phyloP scores from a whole-genome alignment of 2,888 invertebrate genomes.

The Lasioglossum villosulum region DNA sequence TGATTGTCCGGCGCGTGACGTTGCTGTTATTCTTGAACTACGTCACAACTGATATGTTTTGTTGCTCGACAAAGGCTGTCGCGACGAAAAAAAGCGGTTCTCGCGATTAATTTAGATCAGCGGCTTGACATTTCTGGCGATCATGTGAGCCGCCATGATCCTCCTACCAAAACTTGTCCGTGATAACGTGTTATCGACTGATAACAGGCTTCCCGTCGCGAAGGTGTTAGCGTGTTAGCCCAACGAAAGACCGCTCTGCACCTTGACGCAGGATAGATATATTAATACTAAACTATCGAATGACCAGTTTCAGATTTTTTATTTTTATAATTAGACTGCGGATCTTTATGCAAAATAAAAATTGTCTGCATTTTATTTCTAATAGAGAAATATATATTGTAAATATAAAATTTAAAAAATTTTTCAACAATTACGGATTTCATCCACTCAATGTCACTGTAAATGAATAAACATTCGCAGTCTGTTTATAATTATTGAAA shows the following conservation, averaged over 20 bases:
- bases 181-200: conserved; percentile 50
- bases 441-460: too few species aligned
- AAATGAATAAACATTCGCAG: too few species aligned
- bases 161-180: not conserved
- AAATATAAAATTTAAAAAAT: too few species aligned
- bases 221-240: not conserved
- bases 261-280: not conserved
- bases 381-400: too few species aligned
- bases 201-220: not conserved
- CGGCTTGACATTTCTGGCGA: conserved; percentile 40
- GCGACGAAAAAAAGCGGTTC: not conserved
- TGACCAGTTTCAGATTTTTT: too few species aligned
- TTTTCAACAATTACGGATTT: too few species aligned
- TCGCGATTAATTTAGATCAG: not conserved
- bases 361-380: too few species aligned
- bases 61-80: not conserved
- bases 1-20: not conserved
- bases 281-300: too few species aligned
- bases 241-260: not conserved
- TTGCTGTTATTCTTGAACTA: not conserved
- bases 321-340: not conserved
- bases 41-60: not conserved
- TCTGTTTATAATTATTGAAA: too few species aligned
- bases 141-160: conserved; percentile 43
- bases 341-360: not conserved